Percentiles rank a stretch among this genome's conserved stretches.
Conservation (phyloP, 1,140 invertebrate genomes). For the Cyclargus thomasi region DNA sequence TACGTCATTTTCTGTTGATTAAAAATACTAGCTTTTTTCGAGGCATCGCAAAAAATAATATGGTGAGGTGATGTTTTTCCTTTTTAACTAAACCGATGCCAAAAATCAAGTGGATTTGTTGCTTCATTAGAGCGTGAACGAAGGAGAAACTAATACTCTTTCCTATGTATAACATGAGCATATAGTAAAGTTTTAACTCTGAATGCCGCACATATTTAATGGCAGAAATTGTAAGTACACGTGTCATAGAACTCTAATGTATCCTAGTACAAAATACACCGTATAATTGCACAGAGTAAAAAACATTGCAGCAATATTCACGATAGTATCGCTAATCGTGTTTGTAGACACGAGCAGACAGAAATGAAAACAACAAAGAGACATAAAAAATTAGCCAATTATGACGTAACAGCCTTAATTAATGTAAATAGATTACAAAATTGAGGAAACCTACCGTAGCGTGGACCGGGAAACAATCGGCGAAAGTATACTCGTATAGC, state of each 20-base stretch:
- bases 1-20: too few species aligned
- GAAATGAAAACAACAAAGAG: not conserved
- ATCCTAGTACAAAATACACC: not conserved
- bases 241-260: conserved; percentile 18
- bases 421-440: conserved; percentile 32
- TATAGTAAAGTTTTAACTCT: too few species aligned
- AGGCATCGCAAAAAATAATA: too few species aligned
- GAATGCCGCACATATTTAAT: too few species aligned
- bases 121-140: too few species aligned
- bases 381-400: not conserved
- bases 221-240: too few species aligned
- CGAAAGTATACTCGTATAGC: conserved; percentile 73
- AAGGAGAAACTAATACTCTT: too few species aligned
- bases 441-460: conserved; percentile 63
- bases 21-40: too few species aligned
- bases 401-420: conserved; percentile 4
- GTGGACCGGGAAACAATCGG: conserved; percentile 66
- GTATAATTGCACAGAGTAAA: not conserved
- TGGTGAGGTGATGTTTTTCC: too few species aligned
- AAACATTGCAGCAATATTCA: not conserved
- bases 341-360: not conserved
- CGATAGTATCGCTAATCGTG: not conserved
- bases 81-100: too few species aligned
- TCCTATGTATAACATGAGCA: too few species aligned
- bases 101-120: too few species aligned